Evolutionary conservation across 2,888 invertebrate genomes (phyloP).

Genomic region (Campoletis raptor): DNA sequence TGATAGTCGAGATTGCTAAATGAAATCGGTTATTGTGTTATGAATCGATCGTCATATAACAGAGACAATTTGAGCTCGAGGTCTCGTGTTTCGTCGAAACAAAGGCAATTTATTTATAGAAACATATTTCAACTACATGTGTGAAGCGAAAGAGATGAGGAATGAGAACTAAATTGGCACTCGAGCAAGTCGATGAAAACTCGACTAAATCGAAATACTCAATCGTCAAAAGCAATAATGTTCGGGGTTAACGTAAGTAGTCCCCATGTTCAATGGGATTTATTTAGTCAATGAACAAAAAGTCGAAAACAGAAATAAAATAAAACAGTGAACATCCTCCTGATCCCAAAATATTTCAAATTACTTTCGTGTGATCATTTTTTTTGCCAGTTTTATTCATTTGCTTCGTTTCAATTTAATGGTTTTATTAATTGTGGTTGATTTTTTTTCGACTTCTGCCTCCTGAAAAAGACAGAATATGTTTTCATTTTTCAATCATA

Average conservation of each 20-base stretch:
- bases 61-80: conserved; percentile 8
- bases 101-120: neutral
- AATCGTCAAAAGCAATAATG: neutral
- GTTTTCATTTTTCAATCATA: neutral
- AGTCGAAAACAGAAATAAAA: neutral
- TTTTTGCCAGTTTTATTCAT: neutral
- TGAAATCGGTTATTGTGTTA: conserved; percentile 1
- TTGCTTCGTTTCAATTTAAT: neutral
- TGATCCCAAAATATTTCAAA: neutral
- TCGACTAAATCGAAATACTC: neutral
- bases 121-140: neutral
- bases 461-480: neutral
- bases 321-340: neutral
- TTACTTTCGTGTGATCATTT: neutral
- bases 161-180: conserved; percentile 9
- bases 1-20: neutral
- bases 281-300: neutral
- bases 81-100: neutral
- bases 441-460: neutral
- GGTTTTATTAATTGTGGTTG: neutral
- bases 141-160: neutral
- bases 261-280: neutral
- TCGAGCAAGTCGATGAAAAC: conserved; percentile 2
- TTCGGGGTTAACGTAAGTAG: neutral
- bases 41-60: conserved; percentile 10